These are phyloP conservation scores for Theodoxus fluviatilis DNA, from an alignment of 2,888 invertebrate species.

Conservation along the genomic window DNA sequence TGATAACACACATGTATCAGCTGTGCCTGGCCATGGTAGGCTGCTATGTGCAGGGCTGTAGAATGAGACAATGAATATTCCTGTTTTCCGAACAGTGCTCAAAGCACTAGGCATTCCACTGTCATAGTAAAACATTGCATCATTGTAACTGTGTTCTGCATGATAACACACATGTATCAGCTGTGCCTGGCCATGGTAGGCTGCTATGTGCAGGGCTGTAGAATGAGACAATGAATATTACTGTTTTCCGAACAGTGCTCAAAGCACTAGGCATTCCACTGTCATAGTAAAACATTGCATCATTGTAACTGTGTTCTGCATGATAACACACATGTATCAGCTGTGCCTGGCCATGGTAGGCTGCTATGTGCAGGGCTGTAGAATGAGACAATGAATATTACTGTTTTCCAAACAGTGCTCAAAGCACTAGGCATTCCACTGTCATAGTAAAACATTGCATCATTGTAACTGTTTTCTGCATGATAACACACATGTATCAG, in stretches of 20 bases:
- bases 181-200: slow-evolving; percentile 75
- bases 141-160: too few species aligned
- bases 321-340: slow-evolving; percentile 77
- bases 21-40: slow-evolving; percentile 75
- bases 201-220: slow-evolving; percentile 75
- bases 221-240: slow-evolving; percentile 23
- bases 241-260: too few species aligned
- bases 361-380: slow-evolving; percentile 75
- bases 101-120: too few species aligned
- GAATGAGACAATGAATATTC: slow-evolving; percentile 23
- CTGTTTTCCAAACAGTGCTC: too few species aligned
- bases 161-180: slow-evolving; percentile 77
- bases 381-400: slow-evolving; percentile 24
- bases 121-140: too few species aligned
- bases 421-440: too few species aligned
- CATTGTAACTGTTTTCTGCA: too few species aligned
- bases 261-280: too few species aligned
- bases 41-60: slow-evolving; percentile 75
- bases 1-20: slow-evolving; percentile 77
- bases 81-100: too few species aligned
- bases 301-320: too few species aligned
- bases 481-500: slow-evolving; percentile 77
- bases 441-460: too few species aligned
- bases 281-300: too few species aligned
- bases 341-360: slow-evolving; percentile 74